phyloP scores from a whole-genome alignment of 2,113 vertebrate genomes.

The Acrocephalus arundinaceus region DNA sequence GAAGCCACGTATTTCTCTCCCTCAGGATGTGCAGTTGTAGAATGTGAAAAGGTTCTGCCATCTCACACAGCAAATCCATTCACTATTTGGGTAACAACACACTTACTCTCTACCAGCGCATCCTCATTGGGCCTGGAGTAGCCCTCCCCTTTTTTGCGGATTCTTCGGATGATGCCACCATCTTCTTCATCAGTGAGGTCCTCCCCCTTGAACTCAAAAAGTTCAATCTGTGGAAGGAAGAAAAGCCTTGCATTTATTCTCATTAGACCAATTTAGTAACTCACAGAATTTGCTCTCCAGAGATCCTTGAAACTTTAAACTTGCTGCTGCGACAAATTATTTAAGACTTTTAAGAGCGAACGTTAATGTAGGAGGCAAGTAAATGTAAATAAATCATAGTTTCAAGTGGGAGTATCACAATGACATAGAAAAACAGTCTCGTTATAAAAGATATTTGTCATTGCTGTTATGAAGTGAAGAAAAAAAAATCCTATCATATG shows the following conservation, averaged over 20 bases:
- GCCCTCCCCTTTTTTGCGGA: constrained; percentile 87
- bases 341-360: neutral
- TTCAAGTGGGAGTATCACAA: neutral
- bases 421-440: neutral
- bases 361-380: neutral
- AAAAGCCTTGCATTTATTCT: neutral
- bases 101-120: constrained; percentile 88
- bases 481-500: neutral
- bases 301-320: neutral
- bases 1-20: neutral
- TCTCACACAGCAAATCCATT: neutral
- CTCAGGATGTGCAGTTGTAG: neutral
- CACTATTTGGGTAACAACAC: neutral
- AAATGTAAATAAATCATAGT: neutral
- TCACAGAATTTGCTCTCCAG: neutral
- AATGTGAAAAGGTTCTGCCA: neutral
- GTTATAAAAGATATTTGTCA: neutral
- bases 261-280: neutral
- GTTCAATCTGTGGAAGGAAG: constrained; percentile 82
- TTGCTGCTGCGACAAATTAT: neutral
- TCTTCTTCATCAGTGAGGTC: constrained; percentile 93
- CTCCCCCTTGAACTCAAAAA: constrained; percentile 93
- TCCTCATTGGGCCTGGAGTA: constrained; percentile 94
- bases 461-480: neutral
- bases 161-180: constrained; percentile 90